Base-by-base conservation (phyloP, 1,140 invertebrate species). In the Formica exsecta region DNA sequence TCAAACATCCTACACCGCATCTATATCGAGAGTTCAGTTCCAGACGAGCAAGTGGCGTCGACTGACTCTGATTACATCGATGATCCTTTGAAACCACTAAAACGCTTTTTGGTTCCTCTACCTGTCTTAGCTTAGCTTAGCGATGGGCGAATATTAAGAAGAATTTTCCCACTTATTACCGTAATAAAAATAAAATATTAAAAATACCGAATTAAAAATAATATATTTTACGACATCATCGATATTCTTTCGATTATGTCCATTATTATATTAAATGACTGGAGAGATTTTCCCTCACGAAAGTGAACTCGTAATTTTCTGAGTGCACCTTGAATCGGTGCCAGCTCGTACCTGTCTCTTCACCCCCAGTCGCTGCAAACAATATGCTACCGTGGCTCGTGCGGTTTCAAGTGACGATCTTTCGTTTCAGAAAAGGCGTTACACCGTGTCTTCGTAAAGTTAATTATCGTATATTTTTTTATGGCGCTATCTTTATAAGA, bases 311-410 rank as follows among this genome's bases (percentile, higher is more conserved):
- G 91, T 88, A 94, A 94, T 94, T 92, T 92, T 87, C 86, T 91
- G 92, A 94, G 92, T 93, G 92, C 92, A 89, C 88, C 90, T 92
- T 94, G 93, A 95, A 94, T 93, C 87, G 92, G 93, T 94, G 94
- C 93, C 94, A 95, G 92, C 89, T 91, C 79, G 93, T 94, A 90
- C 87, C 89, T 75, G 38, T 41, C 68, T 85, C 70, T 73, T 73
- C 80, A 76, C 70, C 86, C 38, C 79, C 77, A 86, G 61, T 62
- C 25, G 80, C 61, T 76, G 73, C 88, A 87, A 86, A 89, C 70
- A 32, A 73, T 64, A n/a, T 57, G 41, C 76, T 59, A 57, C 48
- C 48, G 48, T 51, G 16, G 16, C 16, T 86, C 87, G 85, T 80
- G 54, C 65, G 48, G 51, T 70, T 59, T 61, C 59, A 59, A 65